Conservation (phyloP, 1,140 invertebrate species). For the Drosophila lini region DNA sequence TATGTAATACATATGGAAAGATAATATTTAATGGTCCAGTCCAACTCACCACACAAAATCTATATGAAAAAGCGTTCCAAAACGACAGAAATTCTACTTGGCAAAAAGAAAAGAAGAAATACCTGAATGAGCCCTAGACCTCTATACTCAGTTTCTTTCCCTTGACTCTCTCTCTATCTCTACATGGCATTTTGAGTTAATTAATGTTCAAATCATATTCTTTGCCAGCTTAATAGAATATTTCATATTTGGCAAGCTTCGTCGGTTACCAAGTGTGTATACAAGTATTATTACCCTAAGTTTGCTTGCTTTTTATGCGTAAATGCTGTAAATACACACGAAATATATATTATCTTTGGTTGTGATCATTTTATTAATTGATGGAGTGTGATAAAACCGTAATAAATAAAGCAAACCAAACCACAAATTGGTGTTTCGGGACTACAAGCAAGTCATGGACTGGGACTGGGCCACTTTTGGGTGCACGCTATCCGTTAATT, state of each 20-base stretch:
- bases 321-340: conserved; percentile 77
- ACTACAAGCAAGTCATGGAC: conserved; percentile 74
- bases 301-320: conserved; percentile 69
- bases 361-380: conserved; percentile 49
- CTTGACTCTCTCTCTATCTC: conserved; percentile 24
- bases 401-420: conserved; percentile 19
- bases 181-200: conserved; percentile 46
- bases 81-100: conserved; percentile 4
- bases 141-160: conserved; percentile 39
- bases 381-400: conserved; percentile 32
- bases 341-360: conserved; percentile 43
- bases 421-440: conserved; percentile 54
- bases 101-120: conserved; percentile 5
- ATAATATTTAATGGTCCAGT: conserved; percentile 34
- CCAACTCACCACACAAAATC: conserved; percentile 83
- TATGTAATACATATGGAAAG: conserved; percentile 6
- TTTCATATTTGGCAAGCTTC: conserved; percentile 40
- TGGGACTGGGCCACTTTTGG: conserved; percentile 37
- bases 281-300: conserved; percentile 29
- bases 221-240: conserved; percentile 39
- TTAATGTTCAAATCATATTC: conserved; percentile 20
- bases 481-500: conserved; percentile 61
- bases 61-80: conserved; percentile 29
- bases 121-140: conserved; percentile 28
- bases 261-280: conserved; percentile 25